phyloP scores from a whole-genome alignment of 2,113 vertebrate genomes.

The Ophiodon elongatus region DNA sequence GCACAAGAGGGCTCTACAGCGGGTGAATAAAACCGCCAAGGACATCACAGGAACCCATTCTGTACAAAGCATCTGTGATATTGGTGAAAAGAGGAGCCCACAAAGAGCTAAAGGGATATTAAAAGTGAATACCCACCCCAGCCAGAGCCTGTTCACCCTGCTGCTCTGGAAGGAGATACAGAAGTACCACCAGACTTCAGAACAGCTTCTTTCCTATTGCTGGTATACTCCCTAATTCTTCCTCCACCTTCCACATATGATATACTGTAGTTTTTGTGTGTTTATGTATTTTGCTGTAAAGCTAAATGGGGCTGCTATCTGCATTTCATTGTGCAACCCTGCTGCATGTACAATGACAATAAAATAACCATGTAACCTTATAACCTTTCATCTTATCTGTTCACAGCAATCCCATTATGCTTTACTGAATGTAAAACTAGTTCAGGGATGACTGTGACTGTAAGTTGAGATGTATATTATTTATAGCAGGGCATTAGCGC shows the following conservation, averaged over 20 bases:
- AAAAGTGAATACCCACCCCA: too few relatives aligned
- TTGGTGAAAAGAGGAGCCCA: not conserved
- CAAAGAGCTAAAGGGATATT: too few relatives aligned
- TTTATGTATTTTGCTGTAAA: not conserved
- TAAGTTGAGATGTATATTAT: slow-evolving; percentile 39
- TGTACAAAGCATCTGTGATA: not conserved
- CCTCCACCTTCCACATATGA: too few relatives aligned
- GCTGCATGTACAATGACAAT: not conserved
- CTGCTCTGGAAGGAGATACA: too few relatives aligned
- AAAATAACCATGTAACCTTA: not conserved
- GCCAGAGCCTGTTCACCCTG: too few relatives aligned
- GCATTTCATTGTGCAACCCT: not conserved
- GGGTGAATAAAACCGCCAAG: not conserved
- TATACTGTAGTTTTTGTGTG: too few relatives aligned
- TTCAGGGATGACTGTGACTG: slow-evolving; percentile 22
- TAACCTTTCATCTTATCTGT: slow-evolving; percentile 2
- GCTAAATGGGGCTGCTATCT: too few relatives aligned
- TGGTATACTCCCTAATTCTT: too few relatives aligned
- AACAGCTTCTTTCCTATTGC: too few relatives aligned
- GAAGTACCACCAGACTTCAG: too few relatives aligned
- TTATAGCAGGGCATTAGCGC: slow-evolving; percentile 41
- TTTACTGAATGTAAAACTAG: slow-evolving; percentile 24
- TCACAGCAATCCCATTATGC: slow-evolving; percentile 10
- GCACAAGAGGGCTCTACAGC: not conserved
- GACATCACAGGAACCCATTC: not conserved